Evolutionary conservation across 2,888 invertebrate species (phyloP).

Genomic region (Ryuthela nishihirai): DNA sequence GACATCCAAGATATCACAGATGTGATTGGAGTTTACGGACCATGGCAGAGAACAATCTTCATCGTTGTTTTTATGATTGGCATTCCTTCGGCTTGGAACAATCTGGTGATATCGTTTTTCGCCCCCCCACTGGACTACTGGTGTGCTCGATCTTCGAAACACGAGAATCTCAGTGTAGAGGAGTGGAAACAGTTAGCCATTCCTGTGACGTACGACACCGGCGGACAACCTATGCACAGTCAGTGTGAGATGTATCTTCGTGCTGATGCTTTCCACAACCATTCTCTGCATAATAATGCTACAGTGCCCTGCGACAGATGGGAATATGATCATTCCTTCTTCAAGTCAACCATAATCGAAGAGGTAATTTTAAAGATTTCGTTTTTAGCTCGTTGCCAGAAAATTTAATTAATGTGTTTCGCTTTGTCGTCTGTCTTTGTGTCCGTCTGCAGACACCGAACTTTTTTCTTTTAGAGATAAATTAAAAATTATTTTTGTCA

Average conservation of each 20-base stretch:
- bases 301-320: background rate
- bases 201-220: background rate
- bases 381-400: background rate
- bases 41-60: background rate
- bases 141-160: background rate
- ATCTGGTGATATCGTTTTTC: background rate
- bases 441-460: too few species aligned
- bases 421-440: too few species aligned
- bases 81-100: background rate
- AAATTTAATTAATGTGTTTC: background rate
- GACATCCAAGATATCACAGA: background rate
- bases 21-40: background rate
- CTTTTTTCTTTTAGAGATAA: too few species aligned
- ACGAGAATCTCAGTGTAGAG: background rate
- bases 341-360: background rate
- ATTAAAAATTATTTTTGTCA: too few species aligned
- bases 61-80: background rate
- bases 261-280: too few species aligned
- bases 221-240: background rate
- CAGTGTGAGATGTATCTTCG: too few species aligned
- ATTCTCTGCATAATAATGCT: background rate
- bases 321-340: background rate
- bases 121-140: background rate
- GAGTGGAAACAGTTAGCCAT: background rate
- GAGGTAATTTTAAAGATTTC: background rate